Base-by-base conservation (phyloP, 2,888 invertebrate species). In the Pammene aurita region DNA sequence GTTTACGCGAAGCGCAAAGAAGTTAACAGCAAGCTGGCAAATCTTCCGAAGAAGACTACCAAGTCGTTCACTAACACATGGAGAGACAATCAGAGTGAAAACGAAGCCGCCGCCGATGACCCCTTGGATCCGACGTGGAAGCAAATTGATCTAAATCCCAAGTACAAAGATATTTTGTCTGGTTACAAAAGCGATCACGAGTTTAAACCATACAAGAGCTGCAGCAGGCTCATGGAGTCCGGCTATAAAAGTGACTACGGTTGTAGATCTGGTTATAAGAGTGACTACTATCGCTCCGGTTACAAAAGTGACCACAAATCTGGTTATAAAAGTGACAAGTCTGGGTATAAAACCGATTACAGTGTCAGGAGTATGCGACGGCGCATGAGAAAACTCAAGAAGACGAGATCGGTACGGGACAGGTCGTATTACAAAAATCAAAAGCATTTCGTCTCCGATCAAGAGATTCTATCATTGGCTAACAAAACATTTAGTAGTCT, bases 241-340 rank as follows among this genome's bases (percentile, higher is more conserved):
- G 94, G 94, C 2, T 94, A 94, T 76, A 94, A 94, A 70, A 94
- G 94, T 67, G 94, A 94, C 78, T 94, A 94, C 73, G 94, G 94
- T 0, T 90, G 92, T 75, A 85, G 92, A 76, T 92, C 92, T 56
- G 93, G 93, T 16, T 93, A 93, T 72, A 92, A 90, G 81, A 92
- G 89, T 75, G 93, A 93, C 80, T 90, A 89, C 75, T 87, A 86
- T 74, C 86, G 88, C 11, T 94, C 94, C 0, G 94, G 94, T 7
- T 94, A 94, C 75, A 94, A 94, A 82, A 94, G 93, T 75, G 94
- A 94, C 78, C 93, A 94, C 80, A 94, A 88, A 80, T 93, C 93
- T 34, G 93, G 94, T 61, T 93, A 94, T 73, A 94, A 94, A 80
- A 94, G 94, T 77, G 94, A 94, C 68, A 94, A 93, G 80, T 93